These are phyloP conservation scores for Bombus balteatus DNA, from an alignment of 1,140 invertebrate genomes.

Conservation along the genomic window DNA sequence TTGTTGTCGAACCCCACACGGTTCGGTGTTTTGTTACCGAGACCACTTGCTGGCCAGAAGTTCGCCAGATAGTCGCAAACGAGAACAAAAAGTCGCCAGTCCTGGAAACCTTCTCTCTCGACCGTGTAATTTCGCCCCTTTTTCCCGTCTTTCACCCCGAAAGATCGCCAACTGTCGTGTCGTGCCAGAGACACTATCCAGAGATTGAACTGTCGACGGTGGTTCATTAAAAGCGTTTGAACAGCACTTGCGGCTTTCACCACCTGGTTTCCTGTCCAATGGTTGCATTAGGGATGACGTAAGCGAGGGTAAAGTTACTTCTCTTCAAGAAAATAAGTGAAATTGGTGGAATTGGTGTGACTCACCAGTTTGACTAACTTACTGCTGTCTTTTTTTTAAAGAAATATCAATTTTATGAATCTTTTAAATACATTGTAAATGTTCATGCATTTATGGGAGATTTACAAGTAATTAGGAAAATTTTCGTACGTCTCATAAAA, in stretches of 20 bases:
- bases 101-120: conserved; percentile 26
- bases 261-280: conserved; percentile 32
- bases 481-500: too few relatives aligned
- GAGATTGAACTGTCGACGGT: conserved; percentile 26
- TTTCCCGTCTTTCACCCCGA: not conserved
- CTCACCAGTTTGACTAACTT: too few relatives aligned
- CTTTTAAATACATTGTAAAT: too few relatives aligned
- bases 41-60: conserved; percentile 60
- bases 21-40: conserved; percentile 59
- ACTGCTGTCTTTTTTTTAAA: not conserved
- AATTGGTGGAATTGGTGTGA: not conserved
- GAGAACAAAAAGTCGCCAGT: not conserved
- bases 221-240: conserved; percentile 59
- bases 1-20: conserved; percentile 59
- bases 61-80: conserved; percentile 45
- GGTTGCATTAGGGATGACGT: not conserved
- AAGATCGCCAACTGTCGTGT: conserved; percentile 55
- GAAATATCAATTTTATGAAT: not conserved
- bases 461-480: too few relatives aligned
- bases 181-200: conserved; percentile 53
- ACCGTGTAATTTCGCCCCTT: conserved; percentile 33
- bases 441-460: too few relatives aligned
- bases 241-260: conserved; percentile 49
- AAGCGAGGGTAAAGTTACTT: not conserved
- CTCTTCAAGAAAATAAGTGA: not conserved